These are phyloP conservation scores for Diploscapter pachys DNA, from an alignment of 1,140 invertebrate species.

Conservation along the genomic window DNA sequence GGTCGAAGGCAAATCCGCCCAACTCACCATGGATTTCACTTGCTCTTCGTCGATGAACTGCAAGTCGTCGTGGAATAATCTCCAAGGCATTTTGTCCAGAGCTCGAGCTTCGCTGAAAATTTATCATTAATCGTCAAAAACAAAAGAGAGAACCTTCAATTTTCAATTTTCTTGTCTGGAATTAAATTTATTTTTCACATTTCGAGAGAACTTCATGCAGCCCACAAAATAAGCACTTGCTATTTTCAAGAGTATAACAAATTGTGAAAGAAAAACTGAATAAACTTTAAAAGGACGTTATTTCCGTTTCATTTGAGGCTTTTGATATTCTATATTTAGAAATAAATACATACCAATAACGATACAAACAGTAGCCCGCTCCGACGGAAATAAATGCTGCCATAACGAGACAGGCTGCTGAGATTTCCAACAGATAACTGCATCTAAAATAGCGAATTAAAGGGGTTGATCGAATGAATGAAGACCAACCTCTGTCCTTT, in stretches of 20 bases:
- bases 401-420: slow-evolving; percentile 39
- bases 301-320: too few species aligned
- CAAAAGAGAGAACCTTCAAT: too few species aligned
- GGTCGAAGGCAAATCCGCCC: too few species aligned
- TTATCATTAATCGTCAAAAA: not conserved
- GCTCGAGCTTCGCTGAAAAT: slow-evolving; percentile 48
- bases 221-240: too few species aligned
- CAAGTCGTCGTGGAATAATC: slow-evolving; percentile 53
- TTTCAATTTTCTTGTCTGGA: too few species aligned
- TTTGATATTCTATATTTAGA: too few species aligned
- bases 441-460: slow-evolving; percentile 17
- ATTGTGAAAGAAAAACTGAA: too few species aligned
- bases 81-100: slow-evolving; percentile 57
- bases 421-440: slow-evolving; percentile 52
- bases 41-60: slow-evolving; percentile 57
- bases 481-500: slow-evolving; percentile 34
- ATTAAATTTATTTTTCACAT: too few species aligned
- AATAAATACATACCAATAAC: slow-evolving; percentile 43
- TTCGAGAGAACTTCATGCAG: too few species aligned
- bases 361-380: slow-evolving; percentile 37
- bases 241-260: not conserved
- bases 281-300: too few species aligned
- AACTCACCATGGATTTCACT: slow-evolving; percentile 47
- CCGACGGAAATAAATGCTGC: slow-evolving; percentile 42
- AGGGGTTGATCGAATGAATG: too few species aligned